Evolutionary conservation across 1,140 invertebrate genomes (phyloP).

Genomic region (Achroia grisella): DNA sequence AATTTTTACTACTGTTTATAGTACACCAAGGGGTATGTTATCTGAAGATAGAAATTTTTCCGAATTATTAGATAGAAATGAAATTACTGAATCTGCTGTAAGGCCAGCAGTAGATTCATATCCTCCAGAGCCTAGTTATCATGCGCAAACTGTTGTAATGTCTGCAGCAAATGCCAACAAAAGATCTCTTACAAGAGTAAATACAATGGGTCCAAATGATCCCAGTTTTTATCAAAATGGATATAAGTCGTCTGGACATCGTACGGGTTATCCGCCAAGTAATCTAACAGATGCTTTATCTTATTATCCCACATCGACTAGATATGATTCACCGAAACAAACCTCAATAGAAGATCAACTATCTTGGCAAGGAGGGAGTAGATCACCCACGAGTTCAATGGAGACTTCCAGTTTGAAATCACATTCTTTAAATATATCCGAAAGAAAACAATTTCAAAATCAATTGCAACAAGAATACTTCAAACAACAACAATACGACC

Average conservation of each 20-base stretch:
- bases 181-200: slow-evolving; percentile 65
- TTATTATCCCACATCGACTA: slow-evolving; percentile 82
- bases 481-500: slow-evolving; percentile 69
- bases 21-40: slow-evolving; percentile 76
- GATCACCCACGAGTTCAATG: slow-evolving; percentile 76
- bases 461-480: slow-evolving; percentile 74
- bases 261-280: slow-evolving; percentile 80
- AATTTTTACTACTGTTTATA: slow-evolving; percentile 81
- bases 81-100: slow-evolving; percentile 70
- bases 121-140: slow-evolving; percentile 72
- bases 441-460: slow-evolving; percentile 75
- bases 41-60: slow-evolving; percentile 78
- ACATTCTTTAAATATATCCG: slow-evolving; percentile 76
- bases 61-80: slow-evolving; percentile 80
- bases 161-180: slow-evolving; percentile 47
- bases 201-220: slow-evolving; percentile 74
- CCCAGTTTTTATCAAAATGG: slow-evolving; percentile 77
- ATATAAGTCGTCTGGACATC: slow-evolving; percentile 78
- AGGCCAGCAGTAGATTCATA: slow-evolving; percentile 59
- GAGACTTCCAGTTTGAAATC: slow-evolving; percentile 77
- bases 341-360: slow-evolving; percentile 74
- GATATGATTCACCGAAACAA: slow-evolving; percentile 80
- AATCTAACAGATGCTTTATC: slow-evolving; percentile 84
- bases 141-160: slow-evolving; percentile 72
- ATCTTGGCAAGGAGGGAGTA: slow-evolving; percentile 75